Evolutionary conservation across 2,113 vertebrate species (phyloP).

Genomic region (Pungitius pungitius): DNA sequence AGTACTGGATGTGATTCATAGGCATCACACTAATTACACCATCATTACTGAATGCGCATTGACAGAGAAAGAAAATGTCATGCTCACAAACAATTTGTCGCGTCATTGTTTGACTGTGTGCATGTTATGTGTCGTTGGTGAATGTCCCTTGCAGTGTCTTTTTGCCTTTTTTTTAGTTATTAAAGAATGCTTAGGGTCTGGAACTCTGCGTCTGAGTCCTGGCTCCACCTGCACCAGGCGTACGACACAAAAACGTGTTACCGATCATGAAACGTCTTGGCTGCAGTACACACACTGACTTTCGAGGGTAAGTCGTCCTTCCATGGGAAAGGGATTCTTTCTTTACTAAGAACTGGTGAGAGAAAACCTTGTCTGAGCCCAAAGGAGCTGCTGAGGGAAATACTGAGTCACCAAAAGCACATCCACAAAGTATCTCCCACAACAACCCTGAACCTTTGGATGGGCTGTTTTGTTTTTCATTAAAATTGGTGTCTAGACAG

Average conservation of each 20-base stretch:
- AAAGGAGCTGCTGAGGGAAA: slow-evolving; percentile 65
- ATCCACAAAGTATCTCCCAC: not conserved
- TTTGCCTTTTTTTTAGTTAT: no score
- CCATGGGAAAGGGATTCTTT: slow-evolving; percentile 46
- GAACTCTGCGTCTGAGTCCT: no score
- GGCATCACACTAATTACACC: slow-evolving; percentile 9
- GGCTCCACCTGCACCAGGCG: no score
- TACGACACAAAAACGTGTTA: no score
- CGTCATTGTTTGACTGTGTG: no score
- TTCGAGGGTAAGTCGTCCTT: slow-evolving; percentile 27
- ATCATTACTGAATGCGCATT: not conserved
- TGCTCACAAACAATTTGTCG: not conserved
- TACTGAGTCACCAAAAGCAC: slow-evolving; percentile 50
- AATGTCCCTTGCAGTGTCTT: no score
- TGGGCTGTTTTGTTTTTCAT: slow-evolving; percentile 14
- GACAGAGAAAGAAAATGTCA: not conserved
- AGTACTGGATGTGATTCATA: slow-evolving; percentile 9
- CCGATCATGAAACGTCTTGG: slow-evolving; percentile 32
- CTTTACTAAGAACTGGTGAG: slow-evolving; percentile 43
- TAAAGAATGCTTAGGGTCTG: no score
- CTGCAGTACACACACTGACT: not conserved
- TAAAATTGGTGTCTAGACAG: slow-evolving; percentile 49
- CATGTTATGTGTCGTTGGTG: no score
- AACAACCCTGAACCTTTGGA: slow-evolving; percentile 27
- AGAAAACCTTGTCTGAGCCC: slow-evolving; percentile 49